phyloP scores from a whole-genome alignment of 2,888 invertebrate genomes.

The Drosophila subquinaria region DNA sequence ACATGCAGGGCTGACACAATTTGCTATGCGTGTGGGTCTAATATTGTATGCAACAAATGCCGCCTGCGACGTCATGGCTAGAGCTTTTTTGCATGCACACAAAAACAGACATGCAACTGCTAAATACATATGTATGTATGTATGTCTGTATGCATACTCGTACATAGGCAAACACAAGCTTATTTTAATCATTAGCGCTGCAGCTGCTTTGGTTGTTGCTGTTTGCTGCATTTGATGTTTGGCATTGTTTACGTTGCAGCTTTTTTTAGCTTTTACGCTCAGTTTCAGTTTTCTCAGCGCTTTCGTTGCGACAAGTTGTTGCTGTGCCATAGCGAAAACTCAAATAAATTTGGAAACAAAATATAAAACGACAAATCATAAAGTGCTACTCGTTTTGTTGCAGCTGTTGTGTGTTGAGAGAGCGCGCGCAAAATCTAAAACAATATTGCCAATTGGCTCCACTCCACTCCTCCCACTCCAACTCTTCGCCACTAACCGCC shows the following conservation, averaged over 20 bases:
- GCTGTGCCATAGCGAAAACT: constrained; percentile 42
- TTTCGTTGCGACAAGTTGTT: constrained; percentile 83
- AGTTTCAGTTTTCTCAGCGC: constrained; percentile 83
- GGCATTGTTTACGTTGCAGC: constrained; percentile 72
- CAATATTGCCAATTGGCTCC: background rate
- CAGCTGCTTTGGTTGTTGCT: constrained; percentile 49
- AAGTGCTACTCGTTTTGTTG: constrained; percentile 20
- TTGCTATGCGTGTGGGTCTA: constrained; percentile 15
- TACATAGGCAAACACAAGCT: constrained; percentile 38
- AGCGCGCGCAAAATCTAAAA: constrained; percentile 48
- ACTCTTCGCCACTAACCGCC: background rate
- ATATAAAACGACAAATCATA: constrained; percentile 4
- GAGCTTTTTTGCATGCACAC: constrained; percentile 49
- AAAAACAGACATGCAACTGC: constrained; percentile 1
- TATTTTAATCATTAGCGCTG: constrained; percentile 65
- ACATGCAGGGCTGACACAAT: constrained; percentile 20
- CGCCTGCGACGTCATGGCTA: constrained; percentile 66
- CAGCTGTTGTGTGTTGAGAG: constrained; percentile 13
- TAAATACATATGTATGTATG: constrained; percentile 9
- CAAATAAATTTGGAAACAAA: constrained; percentile 6
- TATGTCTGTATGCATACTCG: constrained; percentile 9
- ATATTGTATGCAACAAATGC: constrained; percentile 73
- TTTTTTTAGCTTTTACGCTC: constrained; percentile 76
- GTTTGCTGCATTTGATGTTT: constrained; percentile 61
- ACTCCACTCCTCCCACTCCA: no score